Evolutionary conservation across 2,888 invertebrate genomes (phyloP).

Genomic region (Philopedon plagiatum): DNA sequence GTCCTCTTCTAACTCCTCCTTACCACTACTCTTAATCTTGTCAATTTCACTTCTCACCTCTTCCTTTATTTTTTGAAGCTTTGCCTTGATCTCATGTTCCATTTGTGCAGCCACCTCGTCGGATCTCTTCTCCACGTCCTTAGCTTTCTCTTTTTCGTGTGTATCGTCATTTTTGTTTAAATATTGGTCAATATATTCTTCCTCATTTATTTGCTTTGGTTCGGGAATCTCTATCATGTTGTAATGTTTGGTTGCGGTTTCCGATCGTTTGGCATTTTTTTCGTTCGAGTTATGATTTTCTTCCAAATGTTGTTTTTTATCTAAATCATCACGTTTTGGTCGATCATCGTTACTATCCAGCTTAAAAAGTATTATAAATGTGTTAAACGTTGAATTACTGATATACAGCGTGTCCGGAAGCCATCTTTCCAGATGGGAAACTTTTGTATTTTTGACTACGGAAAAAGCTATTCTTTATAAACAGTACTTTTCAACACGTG

Average conservation of each 20-base stretch:
- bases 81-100: slow-evolving; percentile 57
- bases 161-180: slow-evolving; percentile 54
- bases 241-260: slow-evolving; percentile 27
- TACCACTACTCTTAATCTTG: slow-evolving; percentile 42
- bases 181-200: slow-evolving; percentile 51
- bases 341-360: slow-evolving; percentile 33
- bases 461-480: no score
- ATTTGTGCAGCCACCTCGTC: slow-evolving; percentile 54
- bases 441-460: no score
- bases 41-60: slow-evolving; percentile 60
- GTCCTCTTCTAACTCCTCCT: slow-evolving; percentile 27
- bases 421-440: no score
- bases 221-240: slow-evolving; percentile 24
- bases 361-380: slow-evolving; percentile 28
- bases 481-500: no score
- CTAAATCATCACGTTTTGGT: not conserved
- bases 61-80: slow-evolving; percentile 59
- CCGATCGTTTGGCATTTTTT: slow-evolving; percentile 6
- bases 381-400: no score
- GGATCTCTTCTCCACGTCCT: slow-evolving; percentile 38
- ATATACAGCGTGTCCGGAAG: no score
- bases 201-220: slow-evolving; percentile 38
- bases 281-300: slow-evolving; percentile 9
- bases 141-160: slow-evolving; percentile 30
- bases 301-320: slow-evolving; percentile 11